Evolutionary conservation across 2,797 vertebrate species (phyloP).

Genomic region (Sphenopsis melanotis): DNA sequence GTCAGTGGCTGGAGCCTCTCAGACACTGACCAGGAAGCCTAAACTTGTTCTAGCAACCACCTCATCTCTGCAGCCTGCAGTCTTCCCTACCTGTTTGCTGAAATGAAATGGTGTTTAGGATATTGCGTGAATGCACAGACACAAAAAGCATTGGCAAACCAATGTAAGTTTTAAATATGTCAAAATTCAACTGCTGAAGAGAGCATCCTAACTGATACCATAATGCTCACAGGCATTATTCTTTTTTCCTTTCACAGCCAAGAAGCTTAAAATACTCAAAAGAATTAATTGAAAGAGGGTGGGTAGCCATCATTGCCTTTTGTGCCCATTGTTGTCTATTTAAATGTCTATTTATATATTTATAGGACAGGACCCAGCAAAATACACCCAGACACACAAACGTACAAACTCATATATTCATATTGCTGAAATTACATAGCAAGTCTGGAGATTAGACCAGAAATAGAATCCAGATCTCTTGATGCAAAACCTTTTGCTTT

Average conservation of each 20-base stretch:
- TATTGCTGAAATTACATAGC: not conserved
- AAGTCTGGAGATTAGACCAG: conserved; percentile 10
- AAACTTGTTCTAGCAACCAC: not conserved
- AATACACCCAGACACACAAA: not conserved
- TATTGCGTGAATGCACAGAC: not conserved
- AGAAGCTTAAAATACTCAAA: not conserved
- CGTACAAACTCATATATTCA: not conserved
- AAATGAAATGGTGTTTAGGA: not conserved
- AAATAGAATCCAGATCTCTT: conserved; percentile 56
- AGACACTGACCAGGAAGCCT: not conserved
- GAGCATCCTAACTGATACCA: not conserved
- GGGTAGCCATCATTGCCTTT: not conserved
- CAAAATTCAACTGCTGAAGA: not conserved
- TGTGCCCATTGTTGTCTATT: not conserved
- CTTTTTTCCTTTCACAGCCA: not conserved
- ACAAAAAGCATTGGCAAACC: not conserved
- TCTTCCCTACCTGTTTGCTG: not conserved
- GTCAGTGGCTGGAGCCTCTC: not conserved
- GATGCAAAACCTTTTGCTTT: conserved; percentile 50
- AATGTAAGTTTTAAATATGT: not conserved
- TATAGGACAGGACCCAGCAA: not conserved
- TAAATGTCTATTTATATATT: not conserved
- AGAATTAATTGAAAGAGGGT: not conserved
- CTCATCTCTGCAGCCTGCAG: not conserved
- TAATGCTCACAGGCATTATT: not conserved